Evolutionary conservation across 2,797 vertebrate genomes (phyloP), one percentile per base, ranked within the genome.

Genomic region (Capromys pilorides): DNA sequence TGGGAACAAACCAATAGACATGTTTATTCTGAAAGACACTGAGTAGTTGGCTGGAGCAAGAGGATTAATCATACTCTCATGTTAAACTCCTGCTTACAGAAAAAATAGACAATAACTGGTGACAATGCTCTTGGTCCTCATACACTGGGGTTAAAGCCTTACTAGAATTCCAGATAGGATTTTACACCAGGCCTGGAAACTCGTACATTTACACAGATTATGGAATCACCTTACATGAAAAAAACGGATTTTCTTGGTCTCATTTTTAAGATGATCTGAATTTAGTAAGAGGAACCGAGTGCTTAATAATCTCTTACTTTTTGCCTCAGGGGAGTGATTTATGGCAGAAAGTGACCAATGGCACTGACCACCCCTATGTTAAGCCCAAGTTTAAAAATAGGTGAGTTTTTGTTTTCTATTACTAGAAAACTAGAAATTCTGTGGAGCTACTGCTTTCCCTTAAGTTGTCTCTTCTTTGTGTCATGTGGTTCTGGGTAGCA

Each of bases 61-160:
- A 64, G 88, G 94, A 81, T 94, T 92, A 93, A 96, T 88, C 54
- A 94, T 0, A 18, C 39, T 94, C 78, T 78, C 78, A 81, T 91
- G 45, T 88, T 95, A 80, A 93, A 87, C 45, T 89, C 45, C 0
- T 91, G 89, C 69, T 95, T 87, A 80, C 90, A 93, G 71, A 41
- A 77, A 77, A 94, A 90, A 95, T 18, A 92, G 94, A 64, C 45
- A 78, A 86, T 75, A 66, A 64, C 71, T 77, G n/a, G 14, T 64
- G 83, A 83, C 2, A 1, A 61, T 41, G 71, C 49, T 80, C 49
- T 39, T 87, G 86, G 59, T 82, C 66, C 21, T 80, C 77, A 86
- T 4, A 85, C 45, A 33, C 51, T n/a, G 0, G 75, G 51, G 49
- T 88, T 81, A 94, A 91, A 90, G 39, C 12, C 83, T 92, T 59